Conservation (phyloP, 2,797 vertebrate species). For the Cephalopachus bancanus region DNA sequence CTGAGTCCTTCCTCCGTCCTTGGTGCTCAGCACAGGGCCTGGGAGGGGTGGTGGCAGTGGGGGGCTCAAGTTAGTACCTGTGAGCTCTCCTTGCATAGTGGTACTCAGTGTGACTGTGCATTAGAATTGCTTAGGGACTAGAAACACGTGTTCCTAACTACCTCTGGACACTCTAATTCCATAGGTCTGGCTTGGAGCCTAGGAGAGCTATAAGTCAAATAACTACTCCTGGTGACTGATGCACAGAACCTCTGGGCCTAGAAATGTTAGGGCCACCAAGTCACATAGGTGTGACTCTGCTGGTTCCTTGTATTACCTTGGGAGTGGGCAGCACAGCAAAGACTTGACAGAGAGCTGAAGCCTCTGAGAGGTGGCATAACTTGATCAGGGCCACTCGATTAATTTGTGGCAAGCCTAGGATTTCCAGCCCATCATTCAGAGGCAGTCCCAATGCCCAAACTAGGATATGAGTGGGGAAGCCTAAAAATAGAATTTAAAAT, state of each 20-base stretch:
- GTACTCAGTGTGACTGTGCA: not conserved
- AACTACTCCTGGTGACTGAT: not conserved
- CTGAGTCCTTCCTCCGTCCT: not conserved
- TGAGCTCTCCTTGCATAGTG: not conserved
- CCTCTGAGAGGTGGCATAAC: not conserved
- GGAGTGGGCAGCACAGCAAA: not conserved
- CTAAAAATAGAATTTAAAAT: slow-evolving; percentile 49
- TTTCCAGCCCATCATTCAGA: not conserved
- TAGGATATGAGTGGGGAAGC: not conserved
- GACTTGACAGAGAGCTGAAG: not conserved
- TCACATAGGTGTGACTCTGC: no score
- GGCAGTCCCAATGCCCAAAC: not conserved
- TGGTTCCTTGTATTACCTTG: no score
- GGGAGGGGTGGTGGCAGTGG: no score
- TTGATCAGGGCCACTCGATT: not conserved
- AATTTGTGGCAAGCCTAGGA: not conserved
- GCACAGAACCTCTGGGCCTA: not conserved
- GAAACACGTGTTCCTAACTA: not conserved
- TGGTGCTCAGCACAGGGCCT: not conserved
- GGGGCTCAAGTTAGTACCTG: not conserved
- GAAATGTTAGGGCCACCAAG: not conserved
- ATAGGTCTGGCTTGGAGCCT: not conserved
- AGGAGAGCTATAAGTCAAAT: slow-evolving; percentile 18
- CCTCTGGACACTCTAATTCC: not conserved
- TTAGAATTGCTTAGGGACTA: not conserved